Base-by-base conservation (phyloP, 2,797 vertebrate genomes). In the Platyrinchus mystaceus region DNA sequence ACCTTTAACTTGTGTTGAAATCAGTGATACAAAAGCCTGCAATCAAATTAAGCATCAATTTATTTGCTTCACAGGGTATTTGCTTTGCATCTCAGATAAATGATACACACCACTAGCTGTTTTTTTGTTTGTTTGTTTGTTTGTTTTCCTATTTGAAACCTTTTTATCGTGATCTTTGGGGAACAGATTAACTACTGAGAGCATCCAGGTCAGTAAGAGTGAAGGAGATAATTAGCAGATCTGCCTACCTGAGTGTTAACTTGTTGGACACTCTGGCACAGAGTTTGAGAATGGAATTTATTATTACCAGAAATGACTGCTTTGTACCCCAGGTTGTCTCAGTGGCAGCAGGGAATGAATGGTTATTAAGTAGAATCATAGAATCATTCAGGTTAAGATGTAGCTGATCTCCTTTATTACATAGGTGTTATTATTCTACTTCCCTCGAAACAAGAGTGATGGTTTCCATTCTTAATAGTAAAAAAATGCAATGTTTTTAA, bases 131-230 rank as follows among this genome's bases (percentile, higher is more conserved):
- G 24, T 15, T 49, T 52, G 3, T 12, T 13, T 41, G n/a, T 18
- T 27, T 69, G 17, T 71, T 41, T 64, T 70, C 14, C 23, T 4
- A 3, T 5, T 20, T 39, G 21, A 30, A 64, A 22, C 0, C 0
- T 55, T 78, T 84, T 52, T 82, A 22, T 70, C 36, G 66, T 36
- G 30, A 14, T 79, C 39, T 58, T 44, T 44, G 55, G 49, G 64
- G 32, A 47, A 36, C 11, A 47, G 18, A 10, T 18, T 44, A 36
- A 34, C 28, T 80, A 62, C 46, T 69, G 69, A 84, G 81, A 59
- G 44, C 0, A 0, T 20, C 15, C 4, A 81, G 68, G 47, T 91
- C 82, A 78, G 4, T 27, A 14, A 7, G 46, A 75, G 11, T 18
- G 62, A 80, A 85, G 41, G 76, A 89, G 62, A 12, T 80, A 70